Percentiles rank a stretch among this genome's conserved stretches.
Conservation (phyloP, 1,140 invertebrate genomes). For the Chironomus tepperi region DNA sequence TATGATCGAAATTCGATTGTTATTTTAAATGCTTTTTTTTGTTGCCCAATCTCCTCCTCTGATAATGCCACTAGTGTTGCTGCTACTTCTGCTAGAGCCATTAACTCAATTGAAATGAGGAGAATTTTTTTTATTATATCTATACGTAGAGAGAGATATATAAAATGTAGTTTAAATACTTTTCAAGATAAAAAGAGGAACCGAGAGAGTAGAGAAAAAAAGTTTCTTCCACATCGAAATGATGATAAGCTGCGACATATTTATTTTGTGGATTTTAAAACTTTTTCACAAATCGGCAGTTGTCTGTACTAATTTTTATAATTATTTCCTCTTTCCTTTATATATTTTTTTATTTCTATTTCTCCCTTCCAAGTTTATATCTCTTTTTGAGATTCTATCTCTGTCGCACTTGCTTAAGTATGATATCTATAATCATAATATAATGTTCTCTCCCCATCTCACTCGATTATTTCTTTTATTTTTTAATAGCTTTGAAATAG, state of each 20-base stretch:
- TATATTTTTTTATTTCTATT: neutral
- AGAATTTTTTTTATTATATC: neutral
- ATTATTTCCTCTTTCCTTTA: neutral
- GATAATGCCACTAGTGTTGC: too few relatives aligned
- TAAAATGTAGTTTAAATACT: neutral
- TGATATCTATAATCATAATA: neutral
- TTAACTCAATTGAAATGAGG: neutral
- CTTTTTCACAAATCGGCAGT: conserved; percentile 12
- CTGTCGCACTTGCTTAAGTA: conserved; percentile 12
- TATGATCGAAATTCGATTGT: conserved; percentile 21
- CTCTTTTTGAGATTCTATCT: neutral
- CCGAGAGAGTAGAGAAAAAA: neutral
- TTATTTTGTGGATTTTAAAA: conserved; percentile 22
- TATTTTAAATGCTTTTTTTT: conserved; percentile 20
- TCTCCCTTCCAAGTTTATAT: neutral
- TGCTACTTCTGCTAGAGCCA: neutral
- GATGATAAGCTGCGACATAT: conserved; percentile 18
- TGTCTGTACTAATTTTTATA: conserved; percentile 2
- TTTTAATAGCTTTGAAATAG: too few relatives aligned
- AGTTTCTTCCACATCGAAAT: neutral
- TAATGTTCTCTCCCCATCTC: too few relatives aligned
- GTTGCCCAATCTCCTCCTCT: too few relatives aligned
- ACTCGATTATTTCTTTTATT: too few relatives aligned
- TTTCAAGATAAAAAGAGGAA: neutral
- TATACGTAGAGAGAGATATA: neutral